A percentile compares a stretch with the other conserved stretches of the same genome.
These are phyloP conservation scores for Atrina japonica DNA, from an alignment of 2,888 invertebrate genomes.

Conservation along the genomic window DNA sequence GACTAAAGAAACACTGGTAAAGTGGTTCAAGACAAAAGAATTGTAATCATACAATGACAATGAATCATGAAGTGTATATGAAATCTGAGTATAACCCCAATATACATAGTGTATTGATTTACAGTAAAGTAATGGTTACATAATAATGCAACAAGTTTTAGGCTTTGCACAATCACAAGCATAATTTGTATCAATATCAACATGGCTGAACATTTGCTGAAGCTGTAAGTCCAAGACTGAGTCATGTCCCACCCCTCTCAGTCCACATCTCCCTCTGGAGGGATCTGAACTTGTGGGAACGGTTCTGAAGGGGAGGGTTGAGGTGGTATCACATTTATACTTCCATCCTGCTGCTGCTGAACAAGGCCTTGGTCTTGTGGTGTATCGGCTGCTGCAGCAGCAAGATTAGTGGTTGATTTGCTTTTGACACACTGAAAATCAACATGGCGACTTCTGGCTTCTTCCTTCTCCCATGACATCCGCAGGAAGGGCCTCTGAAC, in stretches of 20 bases:
- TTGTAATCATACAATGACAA: too few relatives aligned
- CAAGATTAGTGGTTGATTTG: constrained; percentile 97
- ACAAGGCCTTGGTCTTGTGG: constrained; percentile 82
- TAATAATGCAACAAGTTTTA: neutral
- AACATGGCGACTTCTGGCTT: constrained; percentile 98
- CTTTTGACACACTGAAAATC: constrained; percentile 99
- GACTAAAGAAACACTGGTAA: too few relatives aligned
- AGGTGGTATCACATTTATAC: constrained; percentile 80
- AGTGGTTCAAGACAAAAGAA: too few relatives aligned
- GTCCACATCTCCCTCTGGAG: constrained; percentile 70
- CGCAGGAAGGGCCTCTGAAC: constrained; percentile 99
- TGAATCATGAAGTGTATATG: too few relatives aligned
- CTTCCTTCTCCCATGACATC: constrained; percentile 99
- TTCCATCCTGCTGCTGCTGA: constrained; percentile 75
- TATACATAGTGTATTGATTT: neutral
- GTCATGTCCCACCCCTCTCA: constrained; percentile 26
- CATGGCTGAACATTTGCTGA: too few relatives aligned
- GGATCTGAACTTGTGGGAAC: constrained; percentile 73
- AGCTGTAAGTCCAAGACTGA: too few relatives aligned
- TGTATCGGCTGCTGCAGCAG: constrained; percentile 94
- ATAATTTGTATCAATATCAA: too few relatives aligned
- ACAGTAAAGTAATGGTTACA: neutral
- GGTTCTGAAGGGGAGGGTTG: constrained; percentile 79
- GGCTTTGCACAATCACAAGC: neutral
- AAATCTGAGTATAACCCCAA: too few relatives aligned